Percentiles rank a stretch among this genome's conserved stretches.
phyloP scores from a whole-genome alignment of 2,113 vertebrate species.

The Lepus timidus region DNA sequence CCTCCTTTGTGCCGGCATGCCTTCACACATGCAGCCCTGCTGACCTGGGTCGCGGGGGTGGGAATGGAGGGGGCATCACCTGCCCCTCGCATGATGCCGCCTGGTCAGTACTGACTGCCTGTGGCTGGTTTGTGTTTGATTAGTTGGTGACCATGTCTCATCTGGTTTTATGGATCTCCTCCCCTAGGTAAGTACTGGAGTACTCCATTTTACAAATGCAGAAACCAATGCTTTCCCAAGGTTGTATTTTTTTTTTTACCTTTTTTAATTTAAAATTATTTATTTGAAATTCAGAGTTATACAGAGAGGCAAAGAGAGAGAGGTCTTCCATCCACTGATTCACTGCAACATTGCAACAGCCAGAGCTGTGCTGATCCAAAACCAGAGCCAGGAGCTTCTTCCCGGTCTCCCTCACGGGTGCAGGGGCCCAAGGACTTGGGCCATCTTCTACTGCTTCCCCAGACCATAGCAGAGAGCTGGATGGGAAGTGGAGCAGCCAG shows the following conservation, averaged over 20 bases:
- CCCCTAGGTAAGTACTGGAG: background rate
- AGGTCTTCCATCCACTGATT: no score
- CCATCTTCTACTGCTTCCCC: no score
- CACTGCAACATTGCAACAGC: no score
- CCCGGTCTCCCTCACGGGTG: no score
- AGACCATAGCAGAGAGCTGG: no score
- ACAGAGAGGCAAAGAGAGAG: no score
- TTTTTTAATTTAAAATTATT: no score
- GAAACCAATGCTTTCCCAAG: slow-evolving; percentile 15
- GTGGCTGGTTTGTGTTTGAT: background rate
- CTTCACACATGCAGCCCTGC: background rate
- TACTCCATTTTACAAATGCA: slow-evolving; percentile 3
- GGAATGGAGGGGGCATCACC: background rate
- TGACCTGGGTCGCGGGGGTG: background rate
- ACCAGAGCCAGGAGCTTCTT: no score
- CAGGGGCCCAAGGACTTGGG: no score
- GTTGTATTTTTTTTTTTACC: background rate
- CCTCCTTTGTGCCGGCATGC: background rate
- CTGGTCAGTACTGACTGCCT: background rate
- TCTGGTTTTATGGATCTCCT: background rate
- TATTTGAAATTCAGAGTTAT: no score
- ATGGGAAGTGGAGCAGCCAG: no score
- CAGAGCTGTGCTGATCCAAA: no score
- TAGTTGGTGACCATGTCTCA: background rate
- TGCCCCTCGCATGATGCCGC: background rate